Evolutionary conservation across 2,113 vertebrate species (phyloP).

Genomic region (Centropus unirufus): DNA sequence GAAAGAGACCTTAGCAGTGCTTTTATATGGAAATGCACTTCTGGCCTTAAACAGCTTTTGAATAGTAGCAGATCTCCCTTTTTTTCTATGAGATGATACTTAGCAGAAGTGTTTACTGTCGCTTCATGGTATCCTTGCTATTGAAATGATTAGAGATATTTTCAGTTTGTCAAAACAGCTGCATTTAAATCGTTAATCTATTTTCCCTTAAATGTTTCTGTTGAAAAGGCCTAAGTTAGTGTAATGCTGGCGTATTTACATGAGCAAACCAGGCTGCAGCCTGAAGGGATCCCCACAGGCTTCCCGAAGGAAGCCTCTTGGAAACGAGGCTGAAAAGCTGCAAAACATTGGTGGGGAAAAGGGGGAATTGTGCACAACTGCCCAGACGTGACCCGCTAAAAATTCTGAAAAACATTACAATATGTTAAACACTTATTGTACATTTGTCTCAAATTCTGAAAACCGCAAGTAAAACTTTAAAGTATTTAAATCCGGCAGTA

Average conservation of each 20-base stretch:
- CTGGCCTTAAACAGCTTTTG: not conserved
- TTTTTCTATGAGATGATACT: not conserved
- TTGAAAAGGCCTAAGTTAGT: not conserved
- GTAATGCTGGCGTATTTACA: not conserved
- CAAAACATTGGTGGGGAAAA: not conserved
- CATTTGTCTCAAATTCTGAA: not conserved
- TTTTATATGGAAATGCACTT: not conserved
- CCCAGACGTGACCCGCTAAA: not conserved
- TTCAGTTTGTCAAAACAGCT: not conserved
- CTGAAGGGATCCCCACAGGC: not conserved
- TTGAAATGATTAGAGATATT: not conserved
- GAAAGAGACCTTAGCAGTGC: not conserved
- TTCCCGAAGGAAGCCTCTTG: not conserved
- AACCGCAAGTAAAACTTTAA: not conserved
- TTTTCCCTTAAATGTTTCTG: not conserved
- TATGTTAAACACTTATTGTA: not conserved
- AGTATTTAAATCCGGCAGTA: not conserved
- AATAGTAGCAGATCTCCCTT: not conserved
- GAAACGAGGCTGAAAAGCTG: not conserved
- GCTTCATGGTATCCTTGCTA: not conserved
- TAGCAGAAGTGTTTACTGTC: not conserved
- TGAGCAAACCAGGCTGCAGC: not conserved
- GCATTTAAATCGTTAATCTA: rapidly evolving
- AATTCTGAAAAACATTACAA: not conserved
- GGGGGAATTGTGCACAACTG: not conserved